Evolutionary conservation across 2,888 invertebrate genomes (phyloP).

Genomic region (Dynastes grantii): DNA sequence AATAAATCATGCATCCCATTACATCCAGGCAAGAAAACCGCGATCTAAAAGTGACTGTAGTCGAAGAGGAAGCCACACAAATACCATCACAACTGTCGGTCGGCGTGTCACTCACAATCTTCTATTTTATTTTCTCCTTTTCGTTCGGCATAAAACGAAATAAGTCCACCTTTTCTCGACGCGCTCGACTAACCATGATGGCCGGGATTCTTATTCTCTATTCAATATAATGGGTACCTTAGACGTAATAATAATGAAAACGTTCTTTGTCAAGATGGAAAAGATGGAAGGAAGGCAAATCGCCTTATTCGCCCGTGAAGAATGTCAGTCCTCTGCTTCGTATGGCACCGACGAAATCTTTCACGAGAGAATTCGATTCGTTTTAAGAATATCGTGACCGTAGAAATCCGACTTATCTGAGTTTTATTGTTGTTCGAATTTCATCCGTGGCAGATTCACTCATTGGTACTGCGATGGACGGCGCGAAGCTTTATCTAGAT

Average conservation of each 20-base stretch:
- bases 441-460: slow-evolving; percentile 32
- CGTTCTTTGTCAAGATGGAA: slow-evolving; percentile 26
- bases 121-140: neutral
- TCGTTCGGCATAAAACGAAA: neutral
- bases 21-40: slow-evolving; percentile 10
- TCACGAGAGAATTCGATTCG: slow-evolving; percentile 18
- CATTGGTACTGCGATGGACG: neutral
- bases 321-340: neutral
- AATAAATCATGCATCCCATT: slow-evolving; percentile 27
- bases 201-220: slow-evolving; percentile 15
- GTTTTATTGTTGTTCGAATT: slow-evolving; percentile 21
- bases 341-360: slow-evolving; percentile 1
- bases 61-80: slow-evolving; percentile 18
- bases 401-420: slow-evolving; percentile 2
- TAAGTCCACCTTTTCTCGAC: slow-evolving; percentile 10
- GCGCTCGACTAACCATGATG: slow-evolving; percentile 23
- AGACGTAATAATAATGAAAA: slow-evolving; percentile 21
- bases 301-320: slow-evolving; percentile 1
- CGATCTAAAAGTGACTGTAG: neutral
- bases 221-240: neutral
- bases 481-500: neutral
- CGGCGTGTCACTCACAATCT: slow-evolving; percentile 28
- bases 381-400: slow-evolving; percentile 4
- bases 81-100: neutral
- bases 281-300: slow-evolving; percentile 3